Percentiles rank a stretch among this genome's conserved stretches.
phyloP scores from a whole-genome alignment of 2,888 invertebrate species.

The Papilio protenor region DNA sequence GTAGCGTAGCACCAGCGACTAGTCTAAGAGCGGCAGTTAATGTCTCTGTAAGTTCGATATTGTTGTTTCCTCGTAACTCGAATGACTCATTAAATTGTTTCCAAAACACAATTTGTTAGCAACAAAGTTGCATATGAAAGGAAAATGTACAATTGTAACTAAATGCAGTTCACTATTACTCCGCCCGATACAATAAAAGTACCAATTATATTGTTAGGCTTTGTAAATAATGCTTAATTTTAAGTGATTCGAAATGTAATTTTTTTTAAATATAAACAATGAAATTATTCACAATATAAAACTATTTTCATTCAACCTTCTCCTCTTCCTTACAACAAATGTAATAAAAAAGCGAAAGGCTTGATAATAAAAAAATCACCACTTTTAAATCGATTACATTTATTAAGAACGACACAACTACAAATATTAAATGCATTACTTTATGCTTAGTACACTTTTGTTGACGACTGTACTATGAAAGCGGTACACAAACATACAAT shows the following conservation, averaged over 20 bases:
- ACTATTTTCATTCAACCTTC: conserved; percentile 49
- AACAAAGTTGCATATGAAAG: conserved; percentile 69
- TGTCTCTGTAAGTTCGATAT: conserved; percentile 62
- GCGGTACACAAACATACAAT: conserved; percentile 63
- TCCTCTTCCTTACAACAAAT: conserved; percentile 3
- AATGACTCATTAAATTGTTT: conserved; percentile 50
- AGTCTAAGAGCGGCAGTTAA: conserved; percentile 73
- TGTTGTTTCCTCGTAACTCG: conserved; percentile 53
- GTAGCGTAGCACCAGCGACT: conserved; percentile 73
- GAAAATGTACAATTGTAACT: conserved; percentile 53
- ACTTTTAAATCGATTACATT: background rate
- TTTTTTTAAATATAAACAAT: conserved; percentile 58
- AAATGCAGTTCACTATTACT: conserved; percentile 52
- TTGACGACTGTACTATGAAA: conserved; percentile 49
- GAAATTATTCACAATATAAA: conserved; percentile 51
- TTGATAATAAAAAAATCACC: background rate
- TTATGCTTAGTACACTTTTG: background rate
- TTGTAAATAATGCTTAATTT: conserved; percentile 68
- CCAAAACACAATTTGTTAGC: conserved; percentile 59
- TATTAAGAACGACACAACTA: conserved; percentile 8
- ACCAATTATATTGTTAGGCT: conserved; percentile 62
- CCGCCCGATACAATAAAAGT: conserved; percentile 57
- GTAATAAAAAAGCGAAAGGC: background rate
- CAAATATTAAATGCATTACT: conserved; percentile 22
- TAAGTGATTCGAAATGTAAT: conserved; percentile 54